Evolutionary conservation across 2,113 vertebrate species (phyloP).

Genomic region (Syngnathus typhle): DNA sequence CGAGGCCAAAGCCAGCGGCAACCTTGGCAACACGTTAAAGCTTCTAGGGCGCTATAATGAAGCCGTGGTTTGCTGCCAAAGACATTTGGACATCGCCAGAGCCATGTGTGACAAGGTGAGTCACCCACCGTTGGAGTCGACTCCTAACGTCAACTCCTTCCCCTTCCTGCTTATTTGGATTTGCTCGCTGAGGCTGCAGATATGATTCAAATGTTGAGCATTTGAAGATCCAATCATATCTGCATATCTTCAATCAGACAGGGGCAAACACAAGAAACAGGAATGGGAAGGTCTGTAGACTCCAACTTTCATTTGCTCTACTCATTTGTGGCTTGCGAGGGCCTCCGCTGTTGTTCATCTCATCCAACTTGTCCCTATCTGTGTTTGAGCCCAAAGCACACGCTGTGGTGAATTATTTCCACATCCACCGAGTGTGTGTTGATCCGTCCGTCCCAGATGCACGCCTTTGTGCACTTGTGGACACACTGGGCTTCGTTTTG

Average conservation of each 20-base stretch:
- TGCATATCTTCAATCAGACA: too few relatives aligned
- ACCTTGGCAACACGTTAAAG: slow-evolving; percentile 95
- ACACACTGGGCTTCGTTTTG: background rate
- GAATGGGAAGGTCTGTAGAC: too few relatives aligned
- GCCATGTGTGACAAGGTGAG: slow-evolving; percentile 89
- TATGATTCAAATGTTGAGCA: too few relatives aligned
- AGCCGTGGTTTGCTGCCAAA: slow-evolving; percentile 89
- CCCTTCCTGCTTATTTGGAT: too few relatives aligned
- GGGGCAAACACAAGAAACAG: too few relatives aligned
- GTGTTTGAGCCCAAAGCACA: background rate
- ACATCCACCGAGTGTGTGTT: background rate
- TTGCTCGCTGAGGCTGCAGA: too few relatives aligned
- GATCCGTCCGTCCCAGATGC: slow-evolving; percentile 2
- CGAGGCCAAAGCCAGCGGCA: slow-evolving; percentile 97
- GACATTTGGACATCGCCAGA: slow-evolving; percentile 91
- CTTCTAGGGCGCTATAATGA: slow-evolving; percentile 93
- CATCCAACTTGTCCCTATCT: background rate
- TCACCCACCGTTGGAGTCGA: background rate
- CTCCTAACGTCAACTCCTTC: background rate
- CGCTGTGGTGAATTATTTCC: background rate
- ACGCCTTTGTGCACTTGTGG: background rate
- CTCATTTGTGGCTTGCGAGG: too few relatives aligned
- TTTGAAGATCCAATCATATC: too few relatives aligned
- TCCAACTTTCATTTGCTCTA: too few relatives aligned
- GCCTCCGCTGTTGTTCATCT: too few relatives aligned